A percentile compares a stretch with the other conserved stretches of the same genome.
These are phyloP conservation scores for Seladonia tumulorum DNA, from an alignment of 2,888 invertebrate species.

Conservation along the genomic window DNA sequence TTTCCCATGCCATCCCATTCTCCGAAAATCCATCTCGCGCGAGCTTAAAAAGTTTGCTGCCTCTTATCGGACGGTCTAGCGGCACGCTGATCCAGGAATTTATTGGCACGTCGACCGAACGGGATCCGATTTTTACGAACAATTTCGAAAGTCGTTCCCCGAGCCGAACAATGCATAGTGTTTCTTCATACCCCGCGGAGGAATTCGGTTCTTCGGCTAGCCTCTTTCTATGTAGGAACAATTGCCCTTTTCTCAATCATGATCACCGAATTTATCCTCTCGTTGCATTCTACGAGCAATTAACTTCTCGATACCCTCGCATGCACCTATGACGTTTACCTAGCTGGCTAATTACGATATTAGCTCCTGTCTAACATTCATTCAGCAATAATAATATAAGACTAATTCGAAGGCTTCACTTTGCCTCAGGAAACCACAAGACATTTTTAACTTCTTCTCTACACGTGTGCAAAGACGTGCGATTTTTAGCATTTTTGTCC, in stretches of 20 bases:
- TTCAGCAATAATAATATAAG: too few relatives aligned
- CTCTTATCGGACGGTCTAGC: slow-evolving; percentile 44
- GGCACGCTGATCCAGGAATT: slow-evolving; percentile 53
- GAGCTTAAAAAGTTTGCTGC: slow-evolving; percentile 46
- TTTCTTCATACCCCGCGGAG: not conserved
- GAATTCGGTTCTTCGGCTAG: slow-evolving; percentile 5
- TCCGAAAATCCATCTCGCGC: slow-evolving; percentile 58
- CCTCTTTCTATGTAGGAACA: not conserved
- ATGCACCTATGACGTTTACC: too few relatives aligned
- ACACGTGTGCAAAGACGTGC: too few relatives aligned
- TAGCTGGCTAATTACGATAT: too few relatives aligned
- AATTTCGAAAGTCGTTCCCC: slow-evolving; percentile 3
- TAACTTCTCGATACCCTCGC: too few relatives aligned
- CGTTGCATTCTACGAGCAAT: too few relatives aligned
- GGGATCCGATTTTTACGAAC: slow-evolving; percentile 36
- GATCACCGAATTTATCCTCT: too few relatives aligned
- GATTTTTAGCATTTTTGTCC: too few relatives aligned
- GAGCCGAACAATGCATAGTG: slow-evolving; percentile 13
- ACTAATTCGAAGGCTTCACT: too few relatives aligned
- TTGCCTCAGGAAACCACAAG: too few relatives aligned
- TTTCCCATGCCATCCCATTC: slow-evolving; percentile 54
- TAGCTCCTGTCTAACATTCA: too few relatives aligned
- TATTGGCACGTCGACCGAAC: slow-evolving; percentile 25
- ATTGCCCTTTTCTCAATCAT: not conserved
- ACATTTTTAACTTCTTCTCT: too few relatives aligned